These are phyloP conservation scores for Catalaphyllia jardinei DNA, from an alignment of 64 coral and sea anemone genomes.

Conservation along the genomic window DNA sequence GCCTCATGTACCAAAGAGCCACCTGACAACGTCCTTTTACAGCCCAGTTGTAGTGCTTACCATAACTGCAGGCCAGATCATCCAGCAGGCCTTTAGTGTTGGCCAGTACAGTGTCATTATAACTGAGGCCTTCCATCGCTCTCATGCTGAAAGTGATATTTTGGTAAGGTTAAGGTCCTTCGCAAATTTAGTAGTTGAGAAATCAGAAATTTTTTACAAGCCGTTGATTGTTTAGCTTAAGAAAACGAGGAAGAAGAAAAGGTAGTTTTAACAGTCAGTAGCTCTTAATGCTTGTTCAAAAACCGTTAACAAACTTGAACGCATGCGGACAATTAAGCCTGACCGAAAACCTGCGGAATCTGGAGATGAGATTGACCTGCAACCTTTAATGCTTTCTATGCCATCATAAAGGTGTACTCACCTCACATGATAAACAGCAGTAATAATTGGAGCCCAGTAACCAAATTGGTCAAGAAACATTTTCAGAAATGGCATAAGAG, in stretches of 20 bases:
- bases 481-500: conserved; percentile 61
- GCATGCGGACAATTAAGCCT: too few species aligned
- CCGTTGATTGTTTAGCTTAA: too few species aligned
- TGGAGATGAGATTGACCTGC: too few species aligned
- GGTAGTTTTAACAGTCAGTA: too few species aligned
- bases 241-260: too few species aligned
- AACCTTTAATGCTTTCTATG: neutral
- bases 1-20: too few species aligned
- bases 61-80: conserved; percentile 64
- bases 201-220: too few species aligned
- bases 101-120: conserved; percentile 54
- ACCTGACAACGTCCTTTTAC: too few species aligned
- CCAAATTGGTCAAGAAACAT: conserved; percentile 68
- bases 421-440: conserved; percentile 62
- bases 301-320: too few species aligned
- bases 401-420: neutral
- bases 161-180: neutral
- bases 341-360: too few species aligned
- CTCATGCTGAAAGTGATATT: conserved; percentile 47
- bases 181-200: neutral
- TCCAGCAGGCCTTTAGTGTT: conserved; percentile 69
- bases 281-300: too few species aligned
- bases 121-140: conserved; percentile 67
- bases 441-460: conserved; percentile 66
- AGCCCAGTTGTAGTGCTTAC: neutral